phyloP scores from a whole-genome alignment of 1,140 invertebrate genomes.

The Nomia melanderi region DNA sequence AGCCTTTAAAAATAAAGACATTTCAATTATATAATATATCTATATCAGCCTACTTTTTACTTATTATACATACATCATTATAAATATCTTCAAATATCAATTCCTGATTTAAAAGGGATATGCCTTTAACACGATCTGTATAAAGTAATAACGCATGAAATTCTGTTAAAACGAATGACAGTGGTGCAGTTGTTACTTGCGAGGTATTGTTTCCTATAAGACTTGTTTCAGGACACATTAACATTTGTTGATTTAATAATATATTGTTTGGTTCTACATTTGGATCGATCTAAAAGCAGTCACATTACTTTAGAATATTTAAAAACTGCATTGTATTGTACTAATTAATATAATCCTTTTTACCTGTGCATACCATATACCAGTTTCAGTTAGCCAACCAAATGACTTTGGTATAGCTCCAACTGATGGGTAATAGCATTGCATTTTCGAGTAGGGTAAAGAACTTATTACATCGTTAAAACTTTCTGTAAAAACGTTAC shows the following conservation, averaged over 20 bases:
- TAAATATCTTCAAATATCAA: constrained; percentile 93
- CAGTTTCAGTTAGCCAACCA: constrained; percentile 91
- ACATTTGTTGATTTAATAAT: constrained; percentile 83
- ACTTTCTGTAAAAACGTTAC: constrained; percentile 77
- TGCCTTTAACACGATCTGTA: constrained; percentile 89
- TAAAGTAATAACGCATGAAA: constrained; percentile 95
- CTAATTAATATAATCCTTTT: constrained; percentile 75
- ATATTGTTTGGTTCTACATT: constrained; percentile 83
- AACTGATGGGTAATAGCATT: constrained; percentile 88
- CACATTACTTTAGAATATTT: constrained; percentile 32
- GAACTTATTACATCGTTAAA: constrained; percentile 89
- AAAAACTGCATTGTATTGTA: constrained; percentile 4
- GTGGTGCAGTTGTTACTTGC: constrained; percentile 80
- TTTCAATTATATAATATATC: constrained; percentile 26
- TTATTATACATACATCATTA: constrained; percentile 81
- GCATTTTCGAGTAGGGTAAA: constrained; percentile 89
- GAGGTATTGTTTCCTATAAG: constrained; percentile 69
- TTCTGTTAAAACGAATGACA: constrained; percentile 92
- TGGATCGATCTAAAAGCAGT: constrained; percentile 81
- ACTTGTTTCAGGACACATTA: constrained; percentile 82
- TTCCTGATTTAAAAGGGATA: constrained; percentile 93
- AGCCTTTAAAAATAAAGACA: constrained; percentile 78
- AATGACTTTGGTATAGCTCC: constrained; percentile 88
- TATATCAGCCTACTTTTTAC: constrained; percentile 2
- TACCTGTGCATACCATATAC: constrained; percentile 87